phyloP scores from a whole-genome alignment of 1,140 invertebrate species.

The Hirudo medicinalis region DNA sequence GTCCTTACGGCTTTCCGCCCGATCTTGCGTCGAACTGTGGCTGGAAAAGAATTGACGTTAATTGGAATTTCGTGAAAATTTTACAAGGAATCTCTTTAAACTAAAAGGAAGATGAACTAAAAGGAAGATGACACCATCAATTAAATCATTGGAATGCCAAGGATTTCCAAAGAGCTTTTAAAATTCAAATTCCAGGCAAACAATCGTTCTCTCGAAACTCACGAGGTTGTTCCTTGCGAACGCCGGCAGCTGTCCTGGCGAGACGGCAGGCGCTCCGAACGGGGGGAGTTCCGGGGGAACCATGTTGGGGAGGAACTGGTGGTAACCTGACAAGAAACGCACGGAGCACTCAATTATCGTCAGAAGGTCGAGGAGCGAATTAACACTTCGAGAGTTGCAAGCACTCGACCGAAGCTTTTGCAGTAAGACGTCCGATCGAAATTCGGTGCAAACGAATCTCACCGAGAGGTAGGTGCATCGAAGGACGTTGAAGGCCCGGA shows the following conservation, averaged over 20 bases:
- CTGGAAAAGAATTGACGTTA: background rate
- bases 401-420: too few species aligned
- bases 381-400: too few species aligned
- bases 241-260: slow-evolving; percentile 23
- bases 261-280: slow-evolving; percentile 17
- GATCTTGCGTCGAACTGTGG: background rate
- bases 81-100: too few species aligned
- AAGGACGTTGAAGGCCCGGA: too few species aligned
- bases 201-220: background rate
- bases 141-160: background rate
- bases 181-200: background rate
- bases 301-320: slow-evolving; percentile 16
- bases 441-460: too few species aligned
- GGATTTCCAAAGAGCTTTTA: background rate
- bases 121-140: too few species aligned
- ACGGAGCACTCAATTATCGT: too few species aligned
- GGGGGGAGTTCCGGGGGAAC: slow-evolving; percentile 12
- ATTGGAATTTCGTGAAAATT: too few species aligned
- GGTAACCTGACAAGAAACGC: background rate
- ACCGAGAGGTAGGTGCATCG: too few species aligned
- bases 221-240: slow-evolving; percentile 19
- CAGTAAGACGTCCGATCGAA: too few species aligned
- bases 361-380: too few species aligned
- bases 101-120: too few species aligned
- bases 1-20: background rate